phyloP scores from a whole-genome alignment of 1,140 invertebrate genomes.

The Tetramorium simillimum region DNA sequence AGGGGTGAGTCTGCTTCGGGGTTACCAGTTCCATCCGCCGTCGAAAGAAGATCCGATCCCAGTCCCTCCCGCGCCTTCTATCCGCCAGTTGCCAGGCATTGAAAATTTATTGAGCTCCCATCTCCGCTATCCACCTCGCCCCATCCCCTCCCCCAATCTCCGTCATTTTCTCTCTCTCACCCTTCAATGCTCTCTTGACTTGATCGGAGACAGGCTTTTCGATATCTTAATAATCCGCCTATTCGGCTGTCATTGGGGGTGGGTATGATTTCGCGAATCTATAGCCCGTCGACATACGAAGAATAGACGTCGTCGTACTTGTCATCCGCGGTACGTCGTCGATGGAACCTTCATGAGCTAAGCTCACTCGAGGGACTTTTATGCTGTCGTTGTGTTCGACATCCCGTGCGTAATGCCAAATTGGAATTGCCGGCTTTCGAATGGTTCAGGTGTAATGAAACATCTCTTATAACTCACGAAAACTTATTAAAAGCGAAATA shows the following conservation, averaged over 20 bases:
- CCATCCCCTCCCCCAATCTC: not conserved
- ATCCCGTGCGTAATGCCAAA: conserved; percentile 38
- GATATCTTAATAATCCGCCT: conserved; percentile 70
- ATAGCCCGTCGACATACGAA: conserved; percentile 50
- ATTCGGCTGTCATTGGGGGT: conserved; percentile 53
- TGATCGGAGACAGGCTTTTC: conserved; percentile 53
- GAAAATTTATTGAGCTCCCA: conserved; percentile 76
- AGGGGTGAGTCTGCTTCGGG: conserved; percentile 59
- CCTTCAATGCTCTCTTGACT: conserved; percentile 24
- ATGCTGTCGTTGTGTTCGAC: conserved; percentile 46
- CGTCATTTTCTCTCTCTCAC: not conserved
- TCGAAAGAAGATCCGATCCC: conserved; percentile 42
- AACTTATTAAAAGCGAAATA: not conserved
- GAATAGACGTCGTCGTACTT: conserved; percentile 55
- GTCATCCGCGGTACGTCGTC: conserved; percentile 45
- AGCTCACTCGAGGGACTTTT: conserved; percentile 50
- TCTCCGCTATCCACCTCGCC: not conserved
- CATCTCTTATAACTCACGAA: not conserved
- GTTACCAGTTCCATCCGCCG: conserved; percentile 63
- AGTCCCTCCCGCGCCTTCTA: conserved; percentile 4
- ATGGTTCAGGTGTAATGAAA: conserved; percentile 21
- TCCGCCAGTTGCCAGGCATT: conserved; percentile 64
- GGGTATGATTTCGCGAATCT: conserved; percentile 50
- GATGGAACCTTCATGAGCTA: conserved; percentile 47
- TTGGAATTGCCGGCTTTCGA: conserved; percentile 6